Percentiles rank a stretch among this genome's conserved stretches.
phyloP scores from a whole-genome alignment of 2,888 invertebrate species.

The Cataglyphis rosenhaueri region DNA sequence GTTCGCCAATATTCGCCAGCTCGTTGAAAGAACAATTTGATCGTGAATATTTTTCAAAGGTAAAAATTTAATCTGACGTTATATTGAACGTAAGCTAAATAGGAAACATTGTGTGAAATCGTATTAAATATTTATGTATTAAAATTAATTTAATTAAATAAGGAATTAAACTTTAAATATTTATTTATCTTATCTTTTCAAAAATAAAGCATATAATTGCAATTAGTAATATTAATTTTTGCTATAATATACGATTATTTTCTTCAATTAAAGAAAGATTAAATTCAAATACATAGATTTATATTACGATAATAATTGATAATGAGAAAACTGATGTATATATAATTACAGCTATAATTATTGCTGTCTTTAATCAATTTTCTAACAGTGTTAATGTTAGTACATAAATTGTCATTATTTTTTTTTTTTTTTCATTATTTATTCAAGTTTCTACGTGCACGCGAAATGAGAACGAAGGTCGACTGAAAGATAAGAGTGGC shows the following conservation, averaged over 20 bases:
- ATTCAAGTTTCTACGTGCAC: slow-evolving; percentile 48
- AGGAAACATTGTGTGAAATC: too few relatives aligned
- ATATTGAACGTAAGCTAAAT: too few relatives aligned
- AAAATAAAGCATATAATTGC: background rate
- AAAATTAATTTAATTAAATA: too few relatives aligned
- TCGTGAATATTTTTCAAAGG: too few relatives aligned
- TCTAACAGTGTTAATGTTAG: background rate
- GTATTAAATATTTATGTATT: too few relatives aligned
- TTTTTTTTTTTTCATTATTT: slow-evolving; percentile 27
- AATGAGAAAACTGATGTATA: background rate
- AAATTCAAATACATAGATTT: background rate
- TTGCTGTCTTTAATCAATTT: background rate
- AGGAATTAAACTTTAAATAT: background rate
- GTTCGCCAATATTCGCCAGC: too few relatives aligned
- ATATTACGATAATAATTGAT: background rate
- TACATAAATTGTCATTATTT: background rate
- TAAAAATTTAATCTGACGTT: too few relatives aligned
- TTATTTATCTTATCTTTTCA: background rate
- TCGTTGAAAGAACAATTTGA: too few relatives aligned
- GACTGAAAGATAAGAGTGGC: slow-evolving; percentile 34
- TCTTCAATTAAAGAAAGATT: background rate
- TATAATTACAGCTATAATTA: background rate
- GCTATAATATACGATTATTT: background rate
- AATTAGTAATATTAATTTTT: too few relatives aligned
- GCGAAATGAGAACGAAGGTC: slow-evolving; percentile 49